phyloP scores from a whole-genome alignment of 2,113 vertebrate species.

The Rhinogobius similis region DNA sequence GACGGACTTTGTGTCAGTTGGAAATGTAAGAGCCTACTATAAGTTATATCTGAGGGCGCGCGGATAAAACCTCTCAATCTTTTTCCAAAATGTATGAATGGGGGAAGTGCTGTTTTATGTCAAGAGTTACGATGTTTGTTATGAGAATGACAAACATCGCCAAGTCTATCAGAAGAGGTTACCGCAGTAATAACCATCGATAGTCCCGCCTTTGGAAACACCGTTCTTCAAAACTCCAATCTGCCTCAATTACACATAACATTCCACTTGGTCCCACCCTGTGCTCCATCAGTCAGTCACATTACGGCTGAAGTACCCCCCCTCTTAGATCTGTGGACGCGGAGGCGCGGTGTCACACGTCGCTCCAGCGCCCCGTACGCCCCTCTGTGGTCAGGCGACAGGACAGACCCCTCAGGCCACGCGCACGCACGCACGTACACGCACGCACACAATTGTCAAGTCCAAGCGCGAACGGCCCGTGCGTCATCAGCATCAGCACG shows the following conservation, averaged over 20 bases:
- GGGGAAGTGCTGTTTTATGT: background rate
- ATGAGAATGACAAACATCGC: background rate
- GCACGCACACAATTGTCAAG: constrained; percentile 37
- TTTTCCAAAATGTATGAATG: no score
- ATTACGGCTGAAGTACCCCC: no score
- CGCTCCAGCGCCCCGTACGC: constrained; percentile 83
- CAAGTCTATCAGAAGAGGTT: no score
- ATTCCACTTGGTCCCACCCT: background rate
- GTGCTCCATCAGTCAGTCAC: no score
- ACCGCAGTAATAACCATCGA: no score
- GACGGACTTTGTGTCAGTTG: background rate
- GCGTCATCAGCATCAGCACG: background rate
- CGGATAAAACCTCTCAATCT: no score
- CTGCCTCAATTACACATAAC: background rate
- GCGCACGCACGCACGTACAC: constrained; percentile 23
- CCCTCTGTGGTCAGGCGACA: constrained; percentile 78
- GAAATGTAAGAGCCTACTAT: background rate
- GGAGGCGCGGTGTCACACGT: no score
- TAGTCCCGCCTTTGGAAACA: no score
- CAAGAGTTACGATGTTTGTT: background rate
- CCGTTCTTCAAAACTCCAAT: no score
- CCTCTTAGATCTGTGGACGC: no score
- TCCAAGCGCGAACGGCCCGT: constrained; percentile 16
- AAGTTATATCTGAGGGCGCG: no score
- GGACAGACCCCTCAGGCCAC: constrained; percentile 23